Evolutionary conservation across 1,140 invertebrate species (phyloP).

Genomic region (Neotoxoptera formosana): DNA sequence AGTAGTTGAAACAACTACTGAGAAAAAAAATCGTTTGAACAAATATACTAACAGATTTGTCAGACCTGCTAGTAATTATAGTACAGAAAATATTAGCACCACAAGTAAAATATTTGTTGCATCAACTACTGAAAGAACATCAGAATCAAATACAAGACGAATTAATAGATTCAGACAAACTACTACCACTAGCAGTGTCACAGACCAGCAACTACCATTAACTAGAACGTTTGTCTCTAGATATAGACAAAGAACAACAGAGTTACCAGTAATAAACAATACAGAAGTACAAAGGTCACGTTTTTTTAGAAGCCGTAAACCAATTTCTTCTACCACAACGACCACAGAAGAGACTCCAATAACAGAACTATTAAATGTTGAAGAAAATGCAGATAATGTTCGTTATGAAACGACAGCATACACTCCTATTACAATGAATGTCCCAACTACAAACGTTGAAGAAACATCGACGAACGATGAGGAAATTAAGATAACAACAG

Average conservation of each 20-base stretch:
- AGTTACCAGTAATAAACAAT: neutral
- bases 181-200: neutral
- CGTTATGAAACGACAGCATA: constrained; percentile 1
- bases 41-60: constrained; percentile 31
- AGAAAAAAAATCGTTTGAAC: constrained; percentile 26
- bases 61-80: neutral
- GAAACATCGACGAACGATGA: neutral
- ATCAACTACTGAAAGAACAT: neutral
- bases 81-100: constrained; percentile 9
- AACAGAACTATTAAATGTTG: neutral
- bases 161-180: constrained; percentile 6
- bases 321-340: neutral
- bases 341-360: constrained; percentile 4
- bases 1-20: neutral
- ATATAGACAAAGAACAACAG: constrained; percentile 8
- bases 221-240: constrained; percentile 15
- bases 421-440: neutral
- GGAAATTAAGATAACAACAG: neutral
- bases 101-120: neutral
- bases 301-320: constrained; percentile 45
- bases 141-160: neutral
- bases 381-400: constrained; percentile 24
- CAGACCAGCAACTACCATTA: neutral
- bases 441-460: neutral
- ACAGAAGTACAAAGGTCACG: constrained; percentile 28